Evolutionary conservation across 2,888 invertebrate genomes (phyloP), one percentile per base, ranked within the genome.

Genomic region (Pristionchus entomophagus): DNA sequence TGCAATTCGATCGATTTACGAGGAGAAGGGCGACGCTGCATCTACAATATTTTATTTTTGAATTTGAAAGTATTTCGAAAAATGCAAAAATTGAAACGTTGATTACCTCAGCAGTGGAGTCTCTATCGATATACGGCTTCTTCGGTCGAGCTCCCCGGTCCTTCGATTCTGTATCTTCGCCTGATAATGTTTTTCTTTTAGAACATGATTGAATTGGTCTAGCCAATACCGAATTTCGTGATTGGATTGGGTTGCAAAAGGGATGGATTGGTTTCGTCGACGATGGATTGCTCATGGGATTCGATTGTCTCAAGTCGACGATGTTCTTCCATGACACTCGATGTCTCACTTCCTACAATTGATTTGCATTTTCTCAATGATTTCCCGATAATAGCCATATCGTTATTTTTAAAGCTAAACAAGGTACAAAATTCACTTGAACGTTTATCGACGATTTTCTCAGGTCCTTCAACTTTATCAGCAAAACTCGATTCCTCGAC

Each of bases 51-150:
- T 80, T 32, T 32, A 5, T 26, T 3, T 5, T 41, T 45, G 2
- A 35, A 6, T 26, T 3, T 69, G 26, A 69, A n/a, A n/a, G n/a
- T n/a, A n/a, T n/a, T n/a, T n/a, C n/a, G n/a, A n/a, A n/a, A n/a
- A n/a, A n/a, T 69, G 1, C 56, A 26, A 56, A 56, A 2, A 51
- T n/a, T n/a, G n/a, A n/a, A n/a, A n/a, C n/a, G n/a, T n/a, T 51
- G 2, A 17, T 19, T 22, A 84, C 84, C 73, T 84, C 84, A n/a
- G 59, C 73, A n/a, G 69, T 73, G 0, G 73, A 35, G 53, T 41
- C 84, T 26, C 38, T 69, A 38, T 84, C 84, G 73, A 84, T 84
- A 29, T 84, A 84, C 5, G 84, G 84, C 38, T 84, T 84, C 53
- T 84, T 84, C 65, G 41, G 26, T 12, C 51, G 0, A 0, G 51